Base-by-base conservation (phyloP, 2,888 invertebrate genomes). In the Formica aserva region DNA sequence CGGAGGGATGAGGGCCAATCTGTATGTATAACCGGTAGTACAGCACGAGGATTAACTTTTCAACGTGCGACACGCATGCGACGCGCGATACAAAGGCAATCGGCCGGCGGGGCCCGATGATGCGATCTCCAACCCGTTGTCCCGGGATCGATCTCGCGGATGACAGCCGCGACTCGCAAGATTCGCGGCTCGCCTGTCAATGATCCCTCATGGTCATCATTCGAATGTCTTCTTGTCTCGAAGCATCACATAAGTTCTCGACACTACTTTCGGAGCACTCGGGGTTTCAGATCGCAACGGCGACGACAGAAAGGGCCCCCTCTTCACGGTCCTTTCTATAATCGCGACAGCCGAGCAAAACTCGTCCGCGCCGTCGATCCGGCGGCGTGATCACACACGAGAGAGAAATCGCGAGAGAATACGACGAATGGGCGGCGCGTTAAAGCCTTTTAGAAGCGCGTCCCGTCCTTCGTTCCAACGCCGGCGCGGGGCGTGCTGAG, bases 1-100 rank as follows among this genome's bases (percentile, higher is more conserved):
- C 84, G 55, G 67, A 60, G 84, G 77, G 83, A 80, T 72, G 88
- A 85, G 86, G 65, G 77, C 66, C 87, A 86, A 88, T 89, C 88
- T 86, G 86, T 90, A 88, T 88, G 90, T 90, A 91, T 91, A 92
- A 93, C 92, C 92, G 93, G 92, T 93, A 93, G 93, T 93, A 87
- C 89, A 83, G 88, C 85, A 84, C 91, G 92, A 52, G 48, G 92
- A 94, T 93, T 93, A 94, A 94, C 92, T 91, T 93, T 93, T 93
- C 92, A 93, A 93, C 93, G 93, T 90, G 90, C 89, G 88, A 87
- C 88, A 86, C 87, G 86, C 90, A 90, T 86, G 48, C n/a, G n/a
- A 52, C 82, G 69, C 82, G 76, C 57, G 75, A 76, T 83, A 85
- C 89, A 90, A 88, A 88, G 83, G 52, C 41, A 71, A 38, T 67